Evolutionary conservation across 2,113 vertebrate species (phyloP), one percentile per base, ranked within the genome.

Genomic region (Nettapus auritus): DNA sequence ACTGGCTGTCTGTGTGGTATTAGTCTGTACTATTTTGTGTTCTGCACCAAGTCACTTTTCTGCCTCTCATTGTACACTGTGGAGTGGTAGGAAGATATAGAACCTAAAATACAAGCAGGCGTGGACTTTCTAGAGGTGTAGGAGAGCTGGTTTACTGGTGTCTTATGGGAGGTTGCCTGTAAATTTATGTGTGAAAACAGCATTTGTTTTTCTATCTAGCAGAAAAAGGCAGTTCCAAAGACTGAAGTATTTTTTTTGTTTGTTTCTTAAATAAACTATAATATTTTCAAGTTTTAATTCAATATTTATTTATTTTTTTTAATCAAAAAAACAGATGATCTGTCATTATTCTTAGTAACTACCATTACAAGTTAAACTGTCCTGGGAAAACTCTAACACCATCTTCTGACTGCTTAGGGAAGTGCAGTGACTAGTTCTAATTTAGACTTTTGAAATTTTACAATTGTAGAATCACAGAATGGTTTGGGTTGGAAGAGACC

Each of bases 361-460:
- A 48, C 22, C 48, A 17, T 20, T 4, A 2, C 28, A 13, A 57
- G 28, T 34, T 73, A 4, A 60, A 62, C 4, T 20, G 33, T 26
- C 48, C 75, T 68, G 23, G 34, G 74, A n/a, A 85, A 84, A 53
- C 88, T 89, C 82, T 79, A 48, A 25, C 86, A 82, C 94, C 96
- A 95, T 67, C 92, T 96, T 86, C 86, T 92, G 92, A 89, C 80
- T 63, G 53, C 22, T 82, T 17, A 59, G 77, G 73, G 81, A 92
- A 96, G 59, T 90, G 77, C 86, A 96, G 46, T 46, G 53, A 36
- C 53, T 33, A 9, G 7, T 31, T 89, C 36, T 21, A 21, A 36
- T 31, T 82, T 6, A 42, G 21, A 70, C 29, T 64, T 42, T 21
- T 55, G 16, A 36, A 48, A 14, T 33, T 10, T 75, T 62, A 36